phyloP scores from a whole-genome alignment of 2,797 vertebrate species.

The Merluccius polli region DNA sequence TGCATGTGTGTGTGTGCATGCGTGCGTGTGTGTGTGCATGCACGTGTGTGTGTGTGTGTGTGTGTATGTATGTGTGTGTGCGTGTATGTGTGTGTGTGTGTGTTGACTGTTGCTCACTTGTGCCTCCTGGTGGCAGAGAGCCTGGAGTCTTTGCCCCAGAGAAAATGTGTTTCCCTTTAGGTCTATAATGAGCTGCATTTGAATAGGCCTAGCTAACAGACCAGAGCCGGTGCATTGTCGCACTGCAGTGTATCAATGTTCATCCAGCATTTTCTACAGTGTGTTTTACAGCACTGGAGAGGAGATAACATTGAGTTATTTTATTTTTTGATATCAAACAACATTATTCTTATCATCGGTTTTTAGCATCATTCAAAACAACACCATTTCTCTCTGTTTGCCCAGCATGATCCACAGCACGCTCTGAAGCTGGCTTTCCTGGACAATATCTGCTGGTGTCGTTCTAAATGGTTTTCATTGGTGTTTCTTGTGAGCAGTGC shows the following conservation, averaged over 20 bases:
- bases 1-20: neutral
- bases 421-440: neutral
- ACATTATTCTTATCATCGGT: neutral
- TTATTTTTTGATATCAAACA: neutral
- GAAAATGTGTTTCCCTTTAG: slow-evolving; percentile 60
- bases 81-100: neutral
- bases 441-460: neutral
- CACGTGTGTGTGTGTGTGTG: neutral
- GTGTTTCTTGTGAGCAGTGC: neutral
- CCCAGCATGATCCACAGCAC: neutral
- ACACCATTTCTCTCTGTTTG: neutral
- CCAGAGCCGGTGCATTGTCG: slow-evolving; percentile 54
- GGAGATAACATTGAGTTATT: too few relatives aligned
- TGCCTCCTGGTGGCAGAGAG: slow-evolving; percentile 59
- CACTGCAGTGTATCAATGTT: slow-evolving; percentile 21
- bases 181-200: slow-evolving; percentile 57
- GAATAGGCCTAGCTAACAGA: slow-evolving; percentile 60
- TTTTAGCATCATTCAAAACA: neutral
- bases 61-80: neutral
- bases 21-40: slow-evolving; percentile 8
- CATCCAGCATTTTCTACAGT: neutral
- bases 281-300: neutral
- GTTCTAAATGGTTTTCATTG: neutral
- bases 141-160: slow-evolving; percentile 51
- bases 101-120: slow-evolving; percentile 46